These are phyloP conservation scores for Heliconius himera DNA, from an alignment of 1,140 invertebrate genomes.

Conservation along the genomic window DNA sequence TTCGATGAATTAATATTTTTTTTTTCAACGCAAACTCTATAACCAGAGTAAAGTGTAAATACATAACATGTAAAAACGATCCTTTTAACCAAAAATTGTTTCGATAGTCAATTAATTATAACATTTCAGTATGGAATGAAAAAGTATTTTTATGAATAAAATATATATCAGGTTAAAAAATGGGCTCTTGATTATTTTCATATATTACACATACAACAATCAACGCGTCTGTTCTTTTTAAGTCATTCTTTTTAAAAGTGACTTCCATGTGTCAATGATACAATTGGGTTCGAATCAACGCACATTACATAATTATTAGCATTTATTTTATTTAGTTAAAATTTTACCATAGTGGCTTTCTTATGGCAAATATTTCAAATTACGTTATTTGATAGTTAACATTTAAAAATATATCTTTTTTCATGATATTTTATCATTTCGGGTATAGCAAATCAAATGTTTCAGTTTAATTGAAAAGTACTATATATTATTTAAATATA, in stretches of 20 bases:
- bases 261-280: no score
- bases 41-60: no score
- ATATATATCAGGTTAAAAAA: background rate
- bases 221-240: no score
- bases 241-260: no score
- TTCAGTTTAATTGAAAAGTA: background rate
- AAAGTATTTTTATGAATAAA: background rate
- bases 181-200: background rate
- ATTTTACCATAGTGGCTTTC: no score
- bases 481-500: background rate
- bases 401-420: slow-evolving; percentile 8
- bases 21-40: no score
- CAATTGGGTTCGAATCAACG: no score
- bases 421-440: background rate
- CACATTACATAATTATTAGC: no score
- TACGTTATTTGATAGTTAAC: background rate
- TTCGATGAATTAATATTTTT: no score
- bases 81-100: background rate
- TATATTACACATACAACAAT: no score
- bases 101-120: background rate
- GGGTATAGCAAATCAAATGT: background rate
- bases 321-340: no score
- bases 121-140: background rate
- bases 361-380: background rate
- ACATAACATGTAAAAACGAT: background rate